Base-by-base conservation (phyloP, 2,113 vertebrate species). In the Hippocampus comes region DNA sequence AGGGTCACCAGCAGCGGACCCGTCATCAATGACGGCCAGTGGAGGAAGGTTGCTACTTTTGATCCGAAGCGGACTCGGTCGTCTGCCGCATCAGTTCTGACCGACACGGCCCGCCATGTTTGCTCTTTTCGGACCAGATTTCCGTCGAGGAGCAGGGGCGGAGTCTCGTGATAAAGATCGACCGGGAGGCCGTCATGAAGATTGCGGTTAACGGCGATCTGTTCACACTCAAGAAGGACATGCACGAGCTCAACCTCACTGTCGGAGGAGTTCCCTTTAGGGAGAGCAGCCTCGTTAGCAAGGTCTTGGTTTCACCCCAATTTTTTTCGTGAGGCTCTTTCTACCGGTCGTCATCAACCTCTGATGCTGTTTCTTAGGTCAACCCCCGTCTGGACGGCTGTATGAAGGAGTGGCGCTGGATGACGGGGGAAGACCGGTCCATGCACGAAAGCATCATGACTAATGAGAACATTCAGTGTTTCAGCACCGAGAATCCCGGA, bases 111-210 rank as follows among this genome's bases (percentile, higher is more conserved):
- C 41, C 11, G 9, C 17, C 17, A 18, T 59, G 55, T 60, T 56
- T 64, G 2, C 60, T 0, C 0, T 65, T 77, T 64, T 60, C 25
- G 15, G 1, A 51, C 53, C 84, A 99, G 97, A 96, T 99, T 82
- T 97, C 96, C 0, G 94, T 99, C 41, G 96, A 99, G 89, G 97
- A 99, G 87, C 89, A 97, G 0, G 94, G 94, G 0, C 91, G 92
- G 76, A 98, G 90, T 77, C 91, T 99, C 4, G 92, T 99, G 78
- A 91, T 99, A 76, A 99, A 98, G 87, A 95, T 99, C 15, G 95
- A 98, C 91, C 93, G 88, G 69, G 97, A 98, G 30, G 97, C 97
- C 0, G 96, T 99, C 43, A 99, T 99, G 97, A 98, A 97, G 91
- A 98, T 99, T 2, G 94, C 96, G 0, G 95, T 97, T 42, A 95